These are phyloP conservation scores for Diogma glabrata DNA, from an alignment of 2,888 invertebrate genomes.

Conservation along the genomic window DNA sequence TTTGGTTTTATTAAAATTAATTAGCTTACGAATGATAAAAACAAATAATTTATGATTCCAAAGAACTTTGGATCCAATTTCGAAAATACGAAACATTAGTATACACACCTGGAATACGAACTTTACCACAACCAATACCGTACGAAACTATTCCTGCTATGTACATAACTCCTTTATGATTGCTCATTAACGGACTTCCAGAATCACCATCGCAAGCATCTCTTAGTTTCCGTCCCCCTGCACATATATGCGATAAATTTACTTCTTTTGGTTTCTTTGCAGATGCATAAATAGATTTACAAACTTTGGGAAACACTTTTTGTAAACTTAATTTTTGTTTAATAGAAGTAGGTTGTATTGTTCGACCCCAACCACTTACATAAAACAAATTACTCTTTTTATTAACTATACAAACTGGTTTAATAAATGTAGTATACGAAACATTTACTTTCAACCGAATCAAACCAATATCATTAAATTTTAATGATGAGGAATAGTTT, in stretches of 20 bases:
- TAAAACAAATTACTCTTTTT: too few species aligned
- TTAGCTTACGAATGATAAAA: too few species aligned
- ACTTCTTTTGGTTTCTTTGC: not conserved
- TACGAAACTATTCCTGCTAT: not conserved
- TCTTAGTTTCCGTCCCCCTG: not conserved
- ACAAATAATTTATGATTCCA: not conserved
- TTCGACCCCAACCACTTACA: too few species aligned
- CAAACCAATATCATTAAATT: slow-evolving; percentile 5
- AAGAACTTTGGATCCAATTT: not conserved
- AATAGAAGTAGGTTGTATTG: too few species aligned
- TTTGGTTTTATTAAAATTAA: too few species aligned
- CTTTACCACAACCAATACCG: not conserved
- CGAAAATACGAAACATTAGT: not conserved
- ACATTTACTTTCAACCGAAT: not conserved
- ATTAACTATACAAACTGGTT: not conserved
- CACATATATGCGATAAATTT: not conserved
- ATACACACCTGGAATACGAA: not conserved
- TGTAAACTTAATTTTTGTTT: too few species aligned
- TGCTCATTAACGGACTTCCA: not conserved
- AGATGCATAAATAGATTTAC: not conserved
- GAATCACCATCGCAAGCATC: not conserved
- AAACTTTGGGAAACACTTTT: not conserved
- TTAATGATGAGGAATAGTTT: too few species aligned
- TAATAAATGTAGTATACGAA: not conserved
- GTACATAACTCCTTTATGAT: not conserved